Evolutionary conservation across 2,113 vertebrate genomes (phyloP).

Genomic region (Chaetorhynchus papuensis): DNA sequence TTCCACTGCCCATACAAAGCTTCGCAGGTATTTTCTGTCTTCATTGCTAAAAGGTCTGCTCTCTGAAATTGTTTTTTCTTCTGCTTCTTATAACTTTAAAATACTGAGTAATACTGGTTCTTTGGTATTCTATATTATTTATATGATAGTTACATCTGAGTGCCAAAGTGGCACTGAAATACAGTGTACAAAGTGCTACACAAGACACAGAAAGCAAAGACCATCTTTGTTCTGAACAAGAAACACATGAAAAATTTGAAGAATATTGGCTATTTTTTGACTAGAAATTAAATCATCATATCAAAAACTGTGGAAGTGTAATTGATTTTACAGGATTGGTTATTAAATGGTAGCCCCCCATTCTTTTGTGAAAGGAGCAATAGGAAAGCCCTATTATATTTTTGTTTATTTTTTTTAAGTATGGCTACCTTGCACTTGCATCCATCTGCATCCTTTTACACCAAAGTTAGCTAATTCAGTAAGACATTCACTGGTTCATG

Average conservation of each 20-base stretch:
- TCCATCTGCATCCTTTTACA: background rate
- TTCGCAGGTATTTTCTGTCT: background rate
- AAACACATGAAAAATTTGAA: background rate
- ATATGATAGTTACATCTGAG: background rate
- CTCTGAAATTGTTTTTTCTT: background rate
- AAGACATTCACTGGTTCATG: background rate
- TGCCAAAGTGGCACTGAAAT: background rate
- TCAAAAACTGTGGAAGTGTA: background rate
- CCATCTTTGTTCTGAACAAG: background rate
- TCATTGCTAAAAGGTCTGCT: background rate
- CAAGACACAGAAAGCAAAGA: background rate
- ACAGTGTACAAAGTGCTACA: background rate
- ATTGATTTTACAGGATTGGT: background rate
- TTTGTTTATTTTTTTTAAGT: background rate
- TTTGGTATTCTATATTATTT: background rate
- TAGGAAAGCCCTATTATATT: background rate
- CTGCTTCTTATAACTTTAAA: background rate
- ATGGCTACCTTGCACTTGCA: background rate
- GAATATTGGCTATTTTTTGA: background rate
- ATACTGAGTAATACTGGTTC: background rate
- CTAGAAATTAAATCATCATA: background rate
- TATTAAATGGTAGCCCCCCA: background rate
- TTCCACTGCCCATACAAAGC: background rate
- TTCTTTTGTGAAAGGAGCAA: background rate
- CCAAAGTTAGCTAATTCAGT: background rate